Conservation (phyloP, 2,888 invertebrate species). For the Hemicrepidius hirtus region DNA sequence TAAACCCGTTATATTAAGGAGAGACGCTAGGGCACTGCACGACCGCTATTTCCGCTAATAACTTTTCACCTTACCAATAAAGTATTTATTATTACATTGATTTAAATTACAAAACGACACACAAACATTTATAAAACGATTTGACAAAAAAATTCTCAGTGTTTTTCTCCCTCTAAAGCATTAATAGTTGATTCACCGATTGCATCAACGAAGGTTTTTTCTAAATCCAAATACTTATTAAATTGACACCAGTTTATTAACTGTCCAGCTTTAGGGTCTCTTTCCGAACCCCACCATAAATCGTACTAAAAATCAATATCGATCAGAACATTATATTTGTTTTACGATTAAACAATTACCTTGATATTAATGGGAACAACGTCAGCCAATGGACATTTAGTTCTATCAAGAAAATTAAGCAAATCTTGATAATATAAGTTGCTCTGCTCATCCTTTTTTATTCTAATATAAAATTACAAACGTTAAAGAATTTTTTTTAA, state of each 20-base stretch:
- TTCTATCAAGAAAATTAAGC: slow-evolving; percentile 82
- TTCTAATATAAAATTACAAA: slow-evolving; percentile 71
- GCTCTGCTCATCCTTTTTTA: slow-evolving; percentile 79
- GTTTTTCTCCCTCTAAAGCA: background rate
- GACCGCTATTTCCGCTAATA: too few species aligned
- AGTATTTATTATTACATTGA: too few species aligned
- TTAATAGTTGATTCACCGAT: slow-evolving; percentile 62
- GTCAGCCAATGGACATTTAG: slow-evolving; percentile 74
- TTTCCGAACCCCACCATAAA: slow-evolving; percentile 72
- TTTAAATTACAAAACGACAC: too few species aligned
- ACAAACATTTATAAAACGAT: background rate
- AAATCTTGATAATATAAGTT: slow-evolving; percentile 82
- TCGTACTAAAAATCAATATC: slow-evolving; percentile 66
- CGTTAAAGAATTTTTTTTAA: too few species aligned
- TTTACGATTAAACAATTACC: slow-evolving; percentile 65
- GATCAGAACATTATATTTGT: background rate
- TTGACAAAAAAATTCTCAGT: background rate
- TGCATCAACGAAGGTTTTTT: slow-evolving; percentile 67
- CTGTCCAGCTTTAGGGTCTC: slow-evolving; percentile 68
- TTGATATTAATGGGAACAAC: slow-evolving; percentile 73
- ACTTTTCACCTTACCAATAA: too few species aligned
- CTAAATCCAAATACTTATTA: slow-evolving; percentile 71
- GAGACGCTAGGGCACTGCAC: too few species aligned
- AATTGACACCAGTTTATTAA: slow-evolving; percentile 74
- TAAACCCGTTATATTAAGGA: too few species aligned